phyloP scores from a whole-genome alignment of 2,888 invertebrate genomes.

The Leptopilina drosophilae region DNA sequence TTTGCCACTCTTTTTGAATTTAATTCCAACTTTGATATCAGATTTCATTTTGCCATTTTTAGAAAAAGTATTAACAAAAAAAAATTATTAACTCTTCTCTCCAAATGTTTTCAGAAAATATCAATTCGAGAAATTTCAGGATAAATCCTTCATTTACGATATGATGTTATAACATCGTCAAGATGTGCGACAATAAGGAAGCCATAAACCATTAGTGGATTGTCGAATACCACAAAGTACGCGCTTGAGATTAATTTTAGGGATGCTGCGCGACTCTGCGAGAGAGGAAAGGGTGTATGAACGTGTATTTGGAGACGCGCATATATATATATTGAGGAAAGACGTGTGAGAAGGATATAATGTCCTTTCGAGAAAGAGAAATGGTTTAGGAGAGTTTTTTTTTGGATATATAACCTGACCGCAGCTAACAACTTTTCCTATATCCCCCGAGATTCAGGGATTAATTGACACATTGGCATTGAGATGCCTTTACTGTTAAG shows the following conservation, averaged over 20 bases:
- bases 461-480: slow-evolving; percentile 77
- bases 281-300: slow-evolving; percentile 43
- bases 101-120: too few relatives aligned
- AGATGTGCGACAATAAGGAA: not conserved
- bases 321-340: not conserved
- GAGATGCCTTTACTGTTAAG: slow-evolving; percentile 50
- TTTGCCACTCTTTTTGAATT: too few relatives aligned
- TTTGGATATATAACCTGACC: slow-evolving; percentile 9
- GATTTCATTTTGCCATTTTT: too few relatives aligned
- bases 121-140: too few relatives aligned
- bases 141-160: not conserved
- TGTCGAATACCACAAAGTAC: slow-evolving; percentile 30
- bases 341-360: slow-evolving; percentile 30
- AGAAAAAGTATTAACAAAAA: too few relatives aligned
- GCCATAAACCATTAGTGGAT: slow-evolving; percentile 30
- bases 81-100: too few relatives aligned
- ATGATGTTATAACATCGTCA: not conserved
- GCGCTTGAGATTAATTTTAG: slow-evolving; percentile 31
- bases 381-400: not conserved
- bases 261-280: not conserved
- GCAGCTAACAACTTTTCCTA: slow-evolving; percentile 43
- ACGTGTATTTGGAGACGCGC: not conserved
- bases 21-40: too few relatives aligned
- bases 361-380: slow-evolving; percentile 9
- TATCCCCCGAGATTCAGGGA: slow-evolving; percentile 70